A percentile compares a stretch with the other conserved stretches of the same genome.
Conservation (phyloP, 2,888 invertebrate genomes). For the Baronia brevicornis region DNA sequence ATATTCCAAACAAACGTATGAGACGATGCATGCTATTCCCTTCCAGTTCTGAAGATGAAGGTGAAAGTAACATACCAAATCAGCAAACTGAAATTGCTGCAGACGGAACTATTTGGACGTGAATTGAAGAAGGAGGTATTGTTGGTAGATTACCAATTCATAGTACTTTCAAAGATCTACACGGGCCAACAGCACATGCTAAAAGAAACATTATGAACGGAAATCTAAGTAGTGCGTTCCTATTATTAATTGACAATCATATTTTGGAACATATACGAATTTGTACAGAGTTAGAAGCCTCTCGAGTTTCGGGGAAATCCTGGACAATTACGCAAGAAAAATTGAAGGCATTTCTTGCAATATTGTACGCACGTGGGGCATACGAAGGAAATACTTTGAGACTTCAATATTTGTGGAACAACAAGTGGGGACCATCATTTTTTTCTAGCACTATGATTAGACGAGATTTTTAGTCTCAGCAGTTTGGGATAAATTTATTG, state of each 20-base stretch:
- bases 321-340: constrained; percentile 17
- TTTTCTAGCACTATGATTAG: too few relatives aligned
- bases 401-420: constrained; percentile 15
- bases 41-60: constrained; percentile 15
- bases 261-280: constrained; percentile 13
- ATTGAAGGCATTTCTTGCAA: constrained; percentile 17
- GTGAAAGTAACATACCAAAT: constrained; percentile 17
- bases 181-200: constrained; percentile 20
- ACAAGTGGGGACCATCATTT: constrained; percentile 17
- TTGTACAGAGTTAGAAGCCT: constrained; percentile 17
- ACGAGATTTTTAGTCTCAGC: too few relatives aligned
- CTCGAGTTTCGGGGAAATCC: constrained; percentile 16
- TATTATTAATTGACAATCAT: constrained; percentile 22
- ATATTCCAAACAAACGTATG: constrained; percentile 17
- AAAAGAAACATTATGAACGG: constrained; percentile 23
- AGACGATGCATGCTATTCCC: constrained; percentile 9
- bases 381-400: constrained; percentile 16
- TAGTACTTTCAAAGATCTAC: constrained; percentile 8
- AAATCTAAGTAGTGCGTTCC: constrained; percentile 21
- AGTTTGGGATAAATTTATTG: too few relatives aligned
- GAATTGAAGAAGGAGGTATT: constrained; percentile 7
- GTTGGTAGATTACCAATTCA: constrained; percentile 6
- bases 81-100: constrained; percentile 20
- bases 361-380: constrained; percentile 16
- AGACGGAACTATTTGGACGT: constrained; percentile 18